A percentile compares a stretch with the other conserved stretches of the same genome.
These are phyloP conservation scores for Lytechinus variegatus DNA, from an alignment of 35 echinoderm and acorn worm genomes.

Conservation along the genomic window DNA sequence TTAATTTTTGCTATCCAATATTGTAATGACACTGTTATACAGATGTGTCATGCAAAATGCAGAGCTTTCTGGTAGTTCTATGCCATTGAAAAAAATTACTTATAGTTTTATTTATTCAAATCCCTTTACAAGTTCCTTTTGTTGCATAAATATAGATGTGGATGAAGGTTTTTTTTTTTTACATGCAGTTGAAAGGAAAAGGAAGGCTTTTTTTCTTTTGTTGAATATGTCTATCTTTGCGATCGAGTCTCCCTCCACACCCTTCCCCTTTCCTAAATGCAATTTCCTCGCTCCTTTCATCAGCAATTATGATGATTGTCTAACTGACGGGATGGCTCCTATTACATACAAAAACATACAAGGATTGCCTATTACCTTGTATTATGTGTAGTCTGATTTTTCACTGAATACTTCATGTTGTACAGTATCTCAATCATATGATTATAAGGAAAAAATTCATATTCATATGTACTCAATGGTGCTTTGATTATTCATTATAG, in stretches of 20 bases:
- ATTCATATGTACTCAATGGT: too few species aligned
- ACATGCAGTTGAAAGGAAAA: not conserved
- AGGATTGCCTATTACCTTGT: not conserved
- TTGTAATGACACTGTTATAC: not conserved
- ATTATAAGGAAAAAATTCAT: too few species aligned
- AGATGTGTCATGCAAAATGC: not conserved
- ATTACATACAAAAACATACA: not conserved
- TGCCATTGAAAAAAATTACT: not conserved
- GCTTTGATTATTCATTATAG: too few species aligned
- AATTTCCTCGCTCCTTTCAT: conserved; percentile 1
- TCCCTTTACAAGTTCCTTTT: too few species aligned
- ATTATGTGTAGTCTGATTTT: not conserved
- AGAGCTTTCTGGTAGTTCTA: too few species aligned
- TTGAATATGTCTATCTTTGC: not conserved
- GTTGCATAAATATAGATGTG: not conserved
- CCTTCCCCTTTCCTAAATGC: not conserved
- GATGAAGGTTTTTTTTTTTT: not conserved
- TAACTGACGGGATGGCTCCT: not conserved
- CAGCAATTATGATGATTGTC: not conserved
- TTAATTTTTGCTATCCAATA: too few species aligned
- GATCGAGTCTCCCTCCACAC: not conserved
- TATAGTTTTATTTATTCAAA: not conserved
- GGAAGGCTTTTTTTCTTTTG: not conserved
- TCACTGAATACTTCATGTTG: too few species aligned
- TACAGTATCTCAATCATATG: too few species aligned